Evolutionary conservation across 2,797 vertebrate genomes (phyloP).

Genomic region (Monodelphis domestica): DNA sequence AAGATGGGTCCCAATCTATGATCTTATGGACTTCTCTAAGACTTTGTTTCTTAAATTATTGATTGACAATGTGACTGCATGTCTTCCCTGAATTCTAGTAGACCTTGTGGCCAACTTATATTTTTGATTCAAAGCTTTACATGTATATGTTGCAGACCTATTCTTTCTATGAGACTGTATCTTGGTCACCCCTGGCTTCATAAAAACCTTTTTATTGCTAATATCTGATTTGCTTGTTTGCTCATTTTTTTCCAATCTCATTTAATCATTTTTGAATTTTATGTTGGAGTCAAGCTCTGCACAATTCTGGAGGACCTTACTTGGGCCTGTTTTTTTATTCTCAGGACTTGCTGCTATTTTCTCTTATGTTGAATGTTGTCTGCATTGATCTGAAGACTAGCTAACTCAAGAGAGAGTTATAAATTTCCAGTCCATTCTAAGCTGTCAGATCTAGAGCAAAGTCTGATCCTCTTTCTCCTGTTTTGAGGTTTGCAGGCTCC

Average conservation of each 20-base stretch:
- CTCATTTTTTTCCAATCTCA: neutral
- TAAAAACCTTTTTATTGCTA: neutral
- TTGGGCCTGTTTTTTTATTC: neutral
- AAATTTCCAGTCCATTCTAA: neutral
- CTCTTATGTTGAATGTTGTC: neutral
- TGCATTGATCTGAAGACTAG: neutral
- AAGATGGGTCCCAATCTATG: neutral
- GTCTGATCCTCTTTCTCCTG: neutral
- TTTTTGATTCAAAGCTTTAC: neutral
- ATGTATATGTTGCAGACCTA: neutral
- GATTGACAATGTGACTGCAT: neutral
- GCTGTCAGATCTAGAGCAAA: neutral
- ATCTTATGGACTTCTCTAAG: neutral
- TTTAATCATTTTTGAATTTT: neutral
- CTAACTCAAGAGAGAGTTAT: neutral
- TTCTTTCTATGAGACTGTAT: neutral
- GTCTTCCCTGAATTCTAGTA: neutral
- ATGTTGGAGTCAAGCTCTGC: neutral
- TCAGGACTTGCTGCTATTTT: neutral
- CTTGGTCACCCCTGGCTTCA: neutral
- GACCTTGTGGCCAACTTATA: neutral
- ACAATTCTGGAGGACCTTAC: neutral
- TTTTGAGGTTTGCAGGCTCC: neutral
- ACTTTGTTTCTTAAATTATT: neutral
- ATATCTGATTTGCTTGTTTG: neutral